Evolutionary conservation across 1,140 invertebrate genomes (phyloP).

Genomic region (Homalodisca vitripennis): DNA sequence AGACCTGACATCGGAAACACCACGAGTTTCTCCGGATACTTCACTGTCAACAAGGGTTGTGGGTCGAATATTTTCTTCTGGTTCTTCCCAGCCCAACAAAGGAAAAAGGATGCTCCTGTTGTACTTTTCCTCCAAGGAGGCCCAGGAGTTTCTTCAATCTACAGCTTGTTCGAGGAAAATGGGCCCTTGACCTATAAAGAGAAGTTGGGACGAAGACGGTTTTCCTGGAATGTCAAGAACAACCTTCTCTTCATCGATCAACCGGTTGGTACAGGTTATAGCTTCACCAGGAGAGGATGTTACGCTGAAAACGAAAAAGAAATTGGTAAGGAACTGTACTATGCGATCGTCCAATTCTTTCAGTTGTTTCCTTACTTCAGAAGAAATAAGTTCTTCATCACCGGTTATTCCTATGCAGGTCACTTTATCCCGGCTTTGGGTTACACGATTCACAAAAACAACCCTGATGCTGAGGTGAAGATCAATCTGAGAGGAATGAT

Average conservation of each 20-base stretch:
- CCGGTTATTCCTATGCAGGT: constrained; percentile 85
- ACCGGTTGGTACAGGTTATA: constrained; percentile 50
- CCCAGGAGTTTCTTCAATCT: constrained; percentile 66
- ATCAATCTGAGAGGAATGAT: constrained; percentile 68
- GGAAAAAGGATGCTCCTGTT: constrained; percentile 56
- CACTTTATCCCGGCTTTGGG: constrained; percentile 77
- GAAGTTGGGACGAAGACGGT: constrained; percentile 47
- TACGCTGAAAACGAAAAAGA: constrained; percentile 65
- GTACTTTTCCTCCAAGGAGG: constrained; percentile 78
- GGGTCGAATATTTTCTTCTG: constrained; percentile 69
- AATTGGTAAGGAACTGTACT: constrained; percentile 41
- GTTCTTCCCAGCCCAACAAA: constrained; percentile 65
- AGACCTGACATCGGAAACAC: constrained; percentile 46
- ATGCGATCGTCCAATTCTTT: constrained; percentile 61
- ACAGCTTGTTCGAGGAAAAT: constrained; percentile 71
- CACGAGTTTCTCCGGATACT: constrained; percentile 59
- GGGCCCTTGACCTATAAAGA: constrained; percentile 30
- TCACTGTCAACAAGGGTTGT: constrained; percentile 70
- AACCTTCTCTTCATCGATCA: constrained; percentile 75
- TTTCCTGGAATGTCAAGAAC: constrained; percentile 25
- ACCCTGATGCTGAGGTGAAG: constrained; percentile 52
- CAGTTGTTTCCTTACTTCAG: constrained; percentile 66
- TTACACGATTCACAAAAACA: constrained; percentile 71
- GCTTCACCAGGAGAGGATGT: constrained; percentile 63
- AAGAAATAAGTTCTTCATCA: constrained; percentile 70